Evolutionary conservation across 2,113 vertebrate species (phyloP).

Genomic region (Aegotheles bennettii): DNA sequence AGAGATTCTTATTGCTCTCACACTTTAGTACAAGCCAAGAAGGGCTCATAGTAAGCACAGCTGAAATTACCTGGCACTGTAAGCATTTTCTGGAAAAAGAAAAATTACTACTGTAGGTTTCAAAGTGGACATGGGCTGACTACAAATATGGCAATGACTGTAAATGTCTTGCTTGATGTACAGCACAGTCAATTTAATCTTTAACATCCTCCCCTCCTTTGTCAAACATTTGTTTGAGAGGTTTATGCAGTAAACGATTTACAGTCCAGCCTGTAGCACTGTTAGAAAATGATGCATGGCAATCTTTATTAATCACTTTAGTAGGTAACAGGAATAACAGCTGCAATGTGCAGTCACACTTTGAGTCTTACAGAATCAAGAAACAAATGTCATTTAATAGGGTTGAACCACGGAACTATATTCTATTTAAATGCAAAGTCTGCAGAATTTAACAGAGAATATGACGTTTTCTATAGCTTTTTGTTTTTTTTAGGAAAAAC

Average conservation of each 20-base stretch:
- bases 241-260: conserved; percentile 1
- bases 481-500: fast-evolving
- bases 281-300: conserved; percentile 5
- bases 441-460: neutral
- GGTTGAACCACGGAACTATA: neutral
- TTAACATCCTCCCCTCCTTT: conserved; percentile 13
- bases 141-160: conserved; percentile 21
- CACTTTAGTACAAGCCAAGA: neutral
- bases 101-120: conserved; percentile 34
- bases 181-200: conserved; percentile 20
- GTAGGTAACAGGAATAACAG: neutral
- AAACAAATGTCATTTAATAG: neutral
- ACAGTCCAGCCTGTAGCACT: neutral
- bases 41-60: neutral
- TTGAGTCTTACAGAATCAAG: neutral
- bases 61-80: neutral
- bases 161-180: conserved; percentile 31
- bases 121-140: conserved; percentile 24
- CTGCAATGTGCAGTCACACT: neutral
- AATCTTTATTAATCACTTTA: conserved; percentile 23
- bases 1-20: neutral
- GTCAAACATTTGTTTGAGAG: conserved; percentile 44
- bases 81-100: conserved; percentile 51
- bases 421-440: neutral
- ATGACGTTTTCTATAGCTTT: neutral